Conservation (phyloP, 2,113 vertebrate genomes). For the Acinonyx jubatus region DNA sequence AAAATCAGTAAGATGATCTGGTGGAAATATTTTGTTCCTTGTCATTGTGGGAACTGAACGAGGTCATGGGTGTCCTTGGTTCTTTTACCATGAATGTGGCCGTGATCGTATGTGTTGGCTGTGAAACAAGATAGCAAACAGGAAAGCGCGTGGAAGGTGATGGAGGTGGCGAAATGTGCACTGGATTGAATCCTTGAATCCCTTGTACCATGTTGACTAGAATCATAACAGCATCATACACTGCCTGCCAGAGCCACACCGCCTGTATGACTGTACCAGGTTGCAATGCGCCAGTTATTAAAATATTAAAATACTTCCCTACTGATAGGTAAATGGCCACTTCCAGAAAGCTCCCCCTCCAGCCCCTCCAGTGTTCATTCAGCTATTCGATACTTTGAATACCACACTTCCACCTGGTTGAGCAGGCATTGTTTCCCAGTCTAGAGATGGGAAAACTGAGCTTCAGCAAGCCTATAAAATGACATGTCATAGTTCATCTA, state of each 20-base stretch:
- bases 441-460: slow-evolving; percentile 35
- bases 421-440: not conserved
- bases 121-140: not conserved
- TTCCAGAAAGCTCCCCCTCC: not conserved
- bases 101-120: not conserved
- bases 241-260: not conserved
- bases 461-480: not conserved
- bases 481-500: not conserved
- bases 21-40: not conserved
- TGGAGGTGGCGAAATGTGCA: not conserved
- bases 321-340: not conserved
- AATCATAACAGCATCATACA: not conserved
- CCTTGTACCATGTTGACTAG: not conserved
- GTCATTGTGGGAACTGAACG: not conserved
- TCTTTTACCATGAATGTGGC: not conserved
- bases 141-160: not conserved
- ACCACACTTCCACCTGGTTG: not conserved
- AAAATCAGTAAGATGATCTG: not conserved
- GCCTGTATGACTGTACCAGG: too few relatives aligned
- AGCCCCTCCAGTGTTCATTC: not conserved
- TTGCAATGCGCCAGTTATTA: not conserved
- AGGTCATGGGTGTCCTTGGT: not conserved
- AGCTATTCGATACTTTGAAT: not conserved
- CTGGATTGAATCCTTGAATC: not conserved
- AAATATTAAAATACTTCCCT: not conserved